These are phyloP conservation scores for Leptinotarsa lineolata DNA, from an alignment of 1,140 invertebrate species.

Conservation along the genomic window DNA sequence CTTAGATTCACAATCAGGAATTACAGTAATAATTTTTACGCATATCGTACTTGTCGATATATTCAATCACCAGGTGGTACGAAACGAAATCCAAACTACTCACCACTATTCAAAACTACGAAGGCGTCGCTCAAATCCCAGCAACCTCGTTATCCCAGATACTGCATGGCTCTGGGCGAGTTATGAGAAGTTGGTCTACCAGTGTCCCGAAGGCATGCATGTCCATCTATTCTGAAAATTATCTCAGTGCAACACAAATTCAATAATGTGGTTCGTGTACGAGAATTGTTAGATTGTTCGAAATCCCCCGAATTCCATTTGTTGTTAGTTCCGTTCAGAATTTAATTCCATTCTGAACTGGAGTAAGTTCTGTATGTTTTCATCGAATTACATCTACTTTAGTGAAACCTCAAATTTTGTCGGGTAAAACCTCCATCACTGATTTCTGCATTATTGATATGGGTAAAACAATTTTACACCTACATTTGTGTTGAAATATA, in stretches of 20 bases:
- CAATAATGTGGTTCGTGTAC: not conserved
- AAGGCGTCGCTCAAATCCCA: not conserved
- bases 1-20: too few species aligned
- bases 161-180: not conserved
- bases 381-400: too few species aligned
- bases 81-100: too few species aligned
- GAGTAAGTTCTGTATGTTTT: not conserved
- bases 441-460: too few species aligned
- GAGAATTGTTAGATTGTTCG: not conserved
- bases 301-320: not conserved
- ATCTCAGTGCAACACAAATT: slow-evolving; percentile 3
- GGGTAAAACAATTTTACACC: too few species aligned
- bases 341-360: not conserved
- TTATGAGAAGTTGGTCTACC: not conserved
- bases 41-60: too few species aligned
- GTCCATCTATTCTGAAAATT: slow-evolving; percentile 1
- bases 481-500: too few species aligned
- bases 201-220: not conserved
- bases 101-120: too few species aligned
- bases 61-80: too few species aligned
- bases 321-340: not conserved
- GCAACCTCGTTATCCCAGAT: not conserved
- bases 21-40: too few species aligned
- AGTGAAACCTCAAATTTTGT: too few species aligned
- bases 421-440: too few species aligned